Evolutionary conservation across 2,113 vertebrate genomes (phyloP).

Genomic region (Alces alces): DNA sequence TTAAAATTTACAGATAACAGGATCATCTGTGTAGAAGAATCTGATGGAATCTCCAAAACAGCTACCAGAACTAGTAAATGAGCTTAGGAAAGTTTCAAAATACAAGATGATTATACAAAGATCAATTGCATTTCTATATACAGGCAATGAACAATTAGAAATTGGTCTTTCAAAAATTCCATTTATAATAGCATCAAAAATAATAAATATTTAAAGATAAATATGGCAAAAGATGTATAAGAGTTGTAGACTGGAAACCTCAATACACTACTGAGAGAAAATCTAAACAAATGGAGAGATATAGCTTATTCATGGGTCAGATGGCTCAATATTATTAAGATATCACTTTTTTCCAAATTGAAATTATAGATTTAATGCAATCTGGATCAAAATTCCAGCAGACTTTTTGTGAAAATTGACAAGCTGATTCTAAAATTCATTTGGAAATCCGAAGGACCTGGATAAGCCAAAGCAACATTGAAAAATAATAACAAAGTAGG

Average conservation of each 20-base stretch:
- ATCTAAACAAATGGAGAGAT: background rate
- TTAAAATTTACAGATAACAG: background rate
- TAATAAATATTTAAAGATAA: background rate
- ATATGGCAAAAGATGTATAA: background rate
- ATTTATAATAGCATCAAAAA: background rate
- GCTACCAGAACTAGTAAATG: background rate
- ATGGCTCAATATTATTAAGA: background rate
- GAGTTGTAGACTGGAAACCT: background rate
- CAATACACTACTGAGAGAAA: background rate
- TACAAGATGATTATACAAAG: slow-evolving; percentile 10
- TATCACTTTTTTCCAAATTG: background rate
- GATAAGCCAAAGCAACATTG: background rate
- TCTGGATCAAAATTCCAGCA: background rate
- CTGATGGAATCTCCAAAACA: background rate
- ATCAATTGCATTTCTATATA: background rate
- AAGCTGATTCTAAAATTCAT: slow-evolving; percentile 7
- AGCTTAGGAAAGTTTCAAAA: background rate
- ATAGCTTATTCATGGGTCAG: too few species aligned
- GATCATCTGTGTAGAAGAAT: background rate
- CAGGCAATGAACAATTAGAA: background rate
- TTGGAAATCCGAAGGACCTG: background rate
- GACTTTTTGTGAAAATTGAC: background rate
- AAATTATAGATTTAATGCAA: background rate
- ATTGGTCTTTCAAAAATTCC: background rate
- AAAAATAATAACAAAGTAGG: background rate